These are phyloP conservation scores for Bos taurus DNA, from an alignment of 2,113 vertebrate genomes.

Conservation along the genomic window DNA sequence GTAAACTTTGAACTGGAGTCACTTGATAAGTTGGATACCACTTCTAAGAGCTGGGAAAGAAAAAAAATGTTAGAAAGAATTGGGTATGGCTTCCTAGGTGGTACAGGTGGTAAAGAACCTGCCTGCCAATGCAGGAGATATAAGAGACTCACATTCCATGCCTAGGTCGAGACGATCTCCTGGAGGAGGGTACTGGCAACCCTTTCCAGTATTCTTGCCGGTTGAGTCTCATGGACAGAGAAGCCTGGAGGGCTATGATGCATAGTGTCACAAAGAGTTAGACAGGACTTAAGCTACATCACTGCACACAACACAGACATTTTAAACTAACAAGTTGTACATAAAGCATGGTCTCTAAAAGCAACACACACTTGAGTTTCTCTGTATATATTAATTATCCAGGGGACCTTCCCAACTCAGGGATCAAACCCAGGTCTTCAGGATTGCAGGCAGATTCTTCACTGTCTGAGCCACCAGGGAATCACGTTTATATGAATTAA, in stretches of 20 bases:
- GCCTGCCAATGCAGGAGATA: not conserved
- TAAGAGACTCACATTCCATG: not conserved
- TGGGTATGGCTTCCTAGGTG: not conserved
- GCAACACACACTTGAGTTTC: not conserved
- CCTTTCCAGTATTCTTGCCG: not conserved
- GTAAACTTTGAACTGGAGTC: not conserved
- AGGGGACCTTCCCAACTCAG: not conserved
- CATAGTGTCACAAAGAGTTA: not conserved
- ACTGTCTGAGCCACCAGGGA: not conserved
- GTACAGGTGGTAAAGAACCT: not conserved
- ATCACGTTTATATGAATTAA: rapidly evolving
- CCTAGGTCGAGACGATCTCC: not conserved
- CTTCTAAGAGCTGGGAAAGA: not conserved
- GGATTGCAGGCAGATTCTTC: not conserved
- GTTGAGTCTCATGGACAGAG: not conserved
- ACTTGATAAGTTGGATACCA: not conserved
- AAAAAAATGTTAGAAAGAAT: not conserved
- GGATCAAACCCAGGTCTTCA: not conserved
- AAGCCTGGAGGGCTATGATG: not conserved
- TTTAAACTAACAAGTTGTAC: not conserved
- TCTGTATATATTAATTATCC: not conserved
- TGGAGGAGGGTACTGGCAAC: rapidly evolving
- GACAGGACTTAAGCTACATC: not conserved
- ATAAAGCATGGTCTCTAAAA: not conserved
- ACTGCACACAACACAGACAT: not conserved